phyloP scores from a whole-genome alignment of 64 coral and sea anemone genomes.

The Stichodactyla helianthus region DNA sequence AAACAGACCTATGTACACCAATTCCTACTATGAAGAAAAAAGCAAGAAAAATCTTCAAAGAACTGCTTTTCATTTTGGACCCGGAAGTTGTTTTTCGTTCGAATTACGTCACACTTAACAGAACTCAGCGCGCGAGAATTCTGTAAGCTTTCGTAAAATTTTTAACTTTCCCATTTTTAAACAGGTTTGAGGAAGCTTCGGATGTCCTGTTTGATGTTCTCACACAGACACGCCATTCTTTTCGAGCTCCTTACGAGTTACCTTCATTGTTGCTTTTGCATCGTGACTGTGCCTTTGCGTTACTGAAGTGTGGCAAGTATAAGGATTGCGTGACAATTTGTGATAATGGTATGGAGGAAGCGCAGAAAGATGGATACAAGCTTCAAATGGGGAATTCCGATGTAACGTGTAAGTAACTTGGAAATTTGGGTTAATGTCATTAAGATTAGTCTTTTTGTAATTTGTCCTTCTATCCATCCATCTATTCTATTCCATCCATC shows the following conservation, averaged over 20 bases:
- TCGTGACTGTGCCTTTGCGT: slow-evolving; percentile 17
- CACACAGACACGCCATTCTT: not conserved
- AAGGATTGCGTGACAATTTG: slow-evolving; percentile 47
- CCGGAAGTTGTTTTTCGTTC: too few species aligned
- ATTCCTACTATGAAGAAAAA: too few species aligned
- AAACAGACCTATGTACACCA: too few species aligned
- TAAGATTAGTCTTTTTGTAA: too few species aligned
- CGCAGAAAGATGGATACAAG: not conserved
- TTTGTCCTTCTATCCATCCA: not conserved
- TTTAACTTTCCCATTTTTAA: not conserved
- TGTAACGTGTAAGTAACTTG: slow-evolving; percentile 8
- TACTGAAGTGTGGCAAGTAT: slow-evolving; percentile 29
- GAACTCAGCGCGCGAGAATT: too few species aligned
- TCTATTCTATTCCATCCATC: not conserved
- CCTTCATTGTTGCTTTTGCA: not conserved
- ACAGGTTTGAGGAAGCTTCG: not conserved
- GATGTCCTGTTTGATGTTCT: not conserved
- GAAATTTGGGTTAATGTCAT: not conserved
- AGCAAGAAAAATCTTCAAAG: too few species aligned
- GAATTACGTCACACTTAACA: too few species aligned
- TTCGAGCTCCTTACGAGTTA: not conserved
- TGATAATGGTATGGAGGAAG: slow-evolving; percentile 33
- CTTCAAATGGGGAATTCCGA: not conserved
- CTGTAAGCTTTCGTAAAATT: too few species aligned
- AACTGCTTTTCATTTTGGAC: too few species aligned